Evolutionary conservation across 2,113 vertebrate species (phyloP), one percentile per base, ranked within the genome.

Genomic region (Notothenia coriiceps): DNA sequence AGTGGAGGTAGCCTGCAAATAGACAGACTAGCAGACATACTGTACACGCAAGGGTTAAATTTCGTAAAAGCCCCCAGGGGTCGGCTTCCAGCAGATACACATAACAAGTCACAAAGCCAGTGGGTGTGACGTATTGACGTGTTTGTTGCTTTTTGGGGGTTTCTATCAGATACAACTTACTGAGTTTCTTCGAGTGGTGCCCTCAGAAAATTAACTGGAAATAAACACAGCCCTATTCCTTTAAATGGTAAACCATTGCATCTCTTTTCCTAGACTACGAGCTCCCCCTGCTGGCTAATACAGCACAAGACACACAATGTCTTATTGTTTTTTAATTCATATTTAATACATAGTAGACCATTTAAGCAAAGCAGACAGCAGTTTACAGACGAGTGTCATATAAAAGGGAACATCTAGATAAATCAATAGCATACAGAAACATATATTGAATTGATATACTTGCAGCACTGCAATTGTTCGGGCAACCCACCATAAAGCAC

Each of bases 31-130:
- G 35, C 35, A 63, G 77, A 79, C 85, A 63, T 46, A 64, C 65
- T 84, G 89, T 75, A 72, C 90, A 87, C 18, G 83, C 63, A 92
- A 52, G 92, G 92, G 90, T 92, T 92, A 91, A 91, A 86, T 87
- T 89, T 84, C 54, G 35, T 69, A 86, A 86, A 88, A 85, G 66
- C 70, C 89, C 91, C 79, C 74, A 74, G 89, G 87, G 90, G 87
- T 89, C 77, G 84, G 83, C 81, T 91, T 89, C 86, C 83, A 88
- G 90, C 75, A 65, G 60, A 70, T 83, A 52, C 50, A 67, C 69
- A 85, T 80, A 85, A 85, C 71, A 77, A 82, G 78, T 54, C 67
- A 66, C 51, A 54, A 22, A 77, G 33, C 49, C 56, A 47, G 46
- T 52, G 18, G 70, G 68, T 82, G 60, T 52, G 46, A 15, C 22